phyloP scores from a whole-genome alignment of 2,113 vertebrate genomes.

The Chloropsis hardwickii region DNA sequence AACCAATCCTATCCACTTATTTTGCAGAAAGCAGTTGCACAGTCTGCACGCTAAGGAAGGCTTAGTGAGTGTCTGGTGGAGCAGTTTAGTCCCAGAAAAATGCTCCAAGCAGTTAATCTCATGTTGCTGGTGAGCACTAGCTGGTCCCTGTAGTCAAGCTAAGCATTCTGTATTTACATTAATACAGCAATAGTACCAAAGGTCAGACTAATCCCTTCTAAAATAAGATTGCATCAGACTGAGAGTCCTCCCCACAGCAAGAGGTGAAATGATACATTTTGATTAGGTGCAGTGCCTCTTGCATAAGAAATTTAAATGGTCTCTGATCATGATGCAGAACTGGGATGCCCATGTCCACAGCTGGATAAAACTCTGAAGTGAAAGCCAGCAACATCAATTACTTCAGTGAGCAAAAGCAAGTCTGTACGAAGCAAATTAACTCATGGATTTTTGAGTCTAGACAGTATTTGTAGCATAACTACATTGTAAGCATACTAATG shows the following conservation, averaged over 20 bases:
- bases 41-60: background rate
- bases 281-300: background rate
- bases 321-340: background rate
- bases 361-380: background rate
- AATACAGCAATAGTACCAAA: background rate
- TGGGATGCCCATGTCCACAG: background rate
- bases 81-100: background rate
- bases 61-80: background rate
- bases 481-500: constrained; percentile 6
- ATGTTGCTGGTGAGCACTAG: background rate
- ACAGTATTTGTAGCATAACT: constrained; percentile 17
- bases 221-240: background rate
- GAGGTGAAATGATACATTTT: background rate
- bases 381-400: background rate
- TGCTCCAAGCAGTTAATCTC: constrained; percentile 1
- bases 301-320: background rate
- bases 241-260: background rate
- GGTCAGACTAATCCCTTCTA: constrained; percentile 4
- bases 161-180: constrained; percentile 15
- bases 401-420: background rate
- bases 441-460: constrained; percentile 3
- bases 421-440: constrained; percentile 5
- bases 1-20: background rate
- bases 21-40: background rate
- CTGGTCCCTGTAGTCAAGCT: background rate